Conservation (phyloP, 2,797 vertebrate genomes). For the Coregonus ussuriensis region DNA sequence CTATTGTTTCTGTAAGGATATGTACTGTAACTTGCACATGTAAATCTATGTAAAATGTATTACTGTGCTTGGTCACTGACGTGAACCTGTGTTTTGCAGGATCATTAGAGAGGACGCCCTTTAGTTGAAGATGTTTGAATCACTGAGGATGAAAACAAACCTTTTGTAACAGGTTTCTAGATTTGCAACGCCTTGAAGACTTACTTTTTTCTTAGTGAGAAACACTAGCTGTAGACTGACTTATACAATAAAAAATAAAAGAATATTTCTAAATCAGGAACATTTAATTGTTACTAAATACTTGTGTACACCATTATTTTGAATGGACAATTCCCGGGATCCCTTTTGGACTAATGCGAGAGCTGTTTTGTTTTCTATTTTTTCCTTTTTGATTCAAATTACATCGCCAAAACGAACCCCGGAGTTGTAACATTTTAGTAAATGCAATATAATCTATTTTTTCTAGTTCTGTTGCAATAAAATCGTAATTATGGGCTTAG, state of each 20-base stretch:
- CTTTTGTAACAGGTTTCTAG: constrained; percentile 93
- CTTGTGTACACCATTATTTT: constrained; percentile 88
- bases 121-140: constrained; percentile 79
- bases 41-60: not conserved
- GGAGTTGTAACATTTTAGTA: constrained; percentile 91
- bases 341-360: constrained; percentile 74
- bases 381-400: constrained; percentile 78
- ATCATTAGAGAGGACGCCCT: constrained; percentile 85
- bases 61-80: constrained; percentile 10
- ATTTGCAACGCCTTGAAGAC: constrained; percentile 97
- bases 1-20: too few relatives aligned
- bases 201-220: constrained; percentile 89
- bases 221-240: constrained; percentile 99
- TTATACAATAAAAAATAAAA: constrained; percentile 78
- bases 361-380: constrained; percentile 72
- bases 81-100: constrained; percentile 70
- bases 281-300: constrained; percentile 94
- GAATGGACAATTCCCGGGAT: constrained; percentile 81
- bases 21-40: too few relatives aligned
- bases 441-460: constrained; percentile 83
- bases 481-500: constrained; percentile 86
- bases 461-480: constrained; percentile 89
- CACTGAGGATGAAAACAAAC: constrained; percentile 84
- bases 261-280: constrained; percentile 96
- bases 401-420: constrained; percentile 82